Conservation (phyloP, 2,113 vertebrate species). For the Glaucidium brasilianum region DNA sequence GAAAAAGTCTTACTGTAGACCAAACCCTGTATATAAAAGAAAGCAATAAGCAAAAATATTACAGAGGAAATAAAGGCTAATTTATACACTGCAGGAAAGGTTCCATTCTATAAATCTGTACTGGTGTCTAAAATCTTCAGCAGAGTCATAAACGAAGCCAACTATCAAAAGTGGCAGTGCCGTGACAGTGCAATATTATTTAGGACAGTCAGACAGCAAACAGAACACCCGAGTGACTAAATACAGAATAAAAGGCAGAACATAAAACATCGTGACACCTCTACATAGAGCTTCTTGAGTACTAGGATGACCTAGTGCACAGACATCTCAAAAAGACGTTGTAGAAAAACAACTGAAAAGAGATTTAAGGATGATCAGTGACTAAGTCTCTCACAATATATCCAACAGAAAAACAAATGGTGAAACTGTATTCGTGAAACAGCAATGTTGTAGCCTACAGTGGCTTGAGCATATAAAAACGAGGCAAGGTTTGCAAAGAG, state of each 20-base stretch:
- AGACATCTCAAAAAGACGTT: neutral
- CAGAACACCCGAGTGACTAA: neutral
- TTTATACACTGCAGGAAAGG: neutral
- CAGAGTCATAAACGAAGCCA: neutral
- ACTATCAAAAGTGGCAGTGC: neutral
- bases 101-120: neutral
- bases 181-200: neutral
- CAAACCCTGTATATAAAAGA: neutral
- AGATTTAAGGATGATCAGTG: neutral
- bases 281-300: neutral
- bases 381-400: neutral
- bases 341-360: neutral
- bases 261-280: neutral
- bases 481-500: neutral
- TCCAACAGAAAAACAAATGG: neutral
- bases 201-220: neutral
- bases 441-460: too few relatives aligned
- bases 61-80: neutral
- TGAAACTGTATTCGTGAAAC: neutral
- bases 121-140: neutral
- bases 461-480: neutral
- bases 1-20: neutral
- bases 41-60: neutral
- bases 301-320: neutral
- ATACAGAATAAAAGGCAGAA: neutral